These are phyloP conservation scores for Seira ritae DNA, from an alignment of 2,888 invertebrate genomes.

Conservation along the genomic window DNA sequence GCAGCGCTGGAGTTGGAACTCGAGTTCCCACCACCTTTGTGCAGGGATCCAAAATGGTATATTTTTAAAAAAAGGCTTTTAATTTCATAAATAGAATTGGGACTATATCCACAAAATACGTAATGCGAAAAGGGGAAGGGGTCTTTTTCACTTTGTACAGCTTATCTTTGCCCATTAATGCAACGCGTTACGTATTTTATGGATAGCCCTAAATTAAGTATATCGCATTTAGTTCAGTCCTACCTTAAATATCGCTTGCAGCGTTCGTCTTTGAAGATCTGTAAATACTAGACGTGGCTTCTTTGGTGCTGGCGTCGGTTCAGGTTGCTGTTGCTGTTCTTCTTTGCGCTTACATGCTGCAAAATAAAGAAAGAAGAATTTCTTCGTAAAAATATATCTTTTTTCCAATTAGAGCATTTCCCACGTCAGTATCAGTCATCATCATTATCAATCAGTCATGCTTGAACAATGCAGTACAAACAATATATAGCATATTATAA, in stretches of 20 bases:
- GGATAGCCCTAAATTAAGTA: no score
- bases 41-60: conserved; percentile 38
- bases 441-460: no score
- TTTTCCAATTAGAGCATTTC: no score
- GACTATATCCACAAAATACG: conserved; percentile 60
- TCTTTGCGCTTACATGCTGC: conserved; percentile 97
- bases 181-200: no score
- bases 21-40: conserved; percentile 48
- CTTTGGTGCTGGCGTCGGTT: conserved; percentile 91
- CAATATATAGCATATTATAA: no score
- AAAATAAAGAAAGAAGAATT: neutral
- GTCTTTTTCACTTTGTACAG: conserved; percentile 30
- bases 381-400: no score
- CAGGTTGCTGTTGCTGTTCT: conserved; percentile 86
- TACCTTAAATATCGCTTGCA: conserved; percentile 99
- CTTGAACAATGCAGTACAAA: no score
- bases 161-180: no score
- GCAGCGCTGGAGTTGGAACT: conserved; percentile 63
- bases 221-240: no score
- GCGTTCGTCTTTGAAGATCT: conserved; percentile 99
- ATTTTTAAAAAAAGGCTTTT: conserved; percentile 14
- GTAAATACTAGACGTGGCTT: conserved; percentile 99
- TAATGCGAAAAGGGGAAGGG: no score
- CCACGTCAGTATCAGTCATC: no score
- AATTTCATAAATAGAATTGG: conserved; percentile 27